phyloP scores from a whole-genome alignment of 2,888 invertebrate genomes.

The Epinotia brunnichana region DNA sequence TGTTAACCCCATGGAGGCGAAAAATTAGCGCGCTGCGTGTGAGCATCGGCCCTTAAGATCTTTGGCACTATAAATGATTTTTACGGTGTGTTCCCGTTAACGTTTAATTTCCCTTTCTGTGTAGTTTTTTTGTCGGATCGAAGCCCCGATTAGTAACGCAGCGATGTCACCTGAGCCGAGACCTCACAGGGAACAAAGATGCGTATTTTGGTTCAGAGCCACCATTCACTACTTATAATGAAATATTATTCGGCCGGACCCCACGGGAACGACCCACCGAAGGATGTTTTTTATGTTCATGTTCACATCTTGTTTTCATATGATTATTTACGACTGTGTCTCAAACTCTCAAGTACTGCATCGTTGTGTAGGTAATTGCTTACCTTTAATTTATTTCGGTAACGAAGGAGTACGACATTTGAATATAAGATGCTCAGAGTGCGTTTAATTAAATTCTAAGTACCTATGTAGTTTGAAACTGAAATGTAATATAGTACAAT shows the following conservation, averaged over 20 bases:
- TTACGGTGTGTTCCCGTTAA: constrained; percentile 60
- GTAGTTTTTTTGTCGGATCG: constrained; percentile 62
- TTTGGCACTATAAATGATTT: constrained; percentile 57
- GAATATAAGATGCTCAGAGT: constrained; percentile 40
- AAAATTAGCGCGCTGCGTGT: constrained; percentile 77
- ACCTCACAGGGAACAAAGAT: constrained; percentile 75
- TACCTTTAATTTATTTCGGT: constrained; percentile 40
- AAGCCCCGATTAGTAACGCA: constrained; percentile 77
- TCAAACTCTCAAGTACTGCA: constrained; percentile 48
- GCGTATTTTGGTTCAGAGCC: constrained; percentile 74
- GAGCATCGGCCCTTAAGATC: constrained; percentile 54
- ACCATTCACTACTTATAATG: constrained; percentile 74
- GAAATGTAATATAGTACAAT: constrained; percentile 40
- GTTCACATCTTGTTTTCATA: constrained; percentile 64
- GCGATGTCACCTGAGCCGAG: constrained; percentile 78
- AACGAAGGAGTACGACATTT: constrained; percentile 35
- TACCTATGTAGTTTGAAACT: constrained; percentile 33
- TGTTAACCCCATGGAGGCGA: constrained; percentile 68
- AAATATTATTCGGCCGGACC: constrained; percentile 73
- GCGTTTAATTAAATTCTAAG: constrained; percentile 43
- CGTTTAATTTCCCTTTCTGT: constrained; percentile 67
- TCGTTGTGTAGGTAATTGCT: constrained; percentile 37
- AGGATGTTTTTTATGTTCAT: constrained; percentile 66
- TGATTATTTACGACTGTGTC: constrained; percentile 70
- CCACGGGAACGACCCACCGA: constrained; percentile 69